Evolutionary conservation across 92 coral and sea anemone genomes (phyloP).

Genomic region (Phenganax marumi): DNA sequence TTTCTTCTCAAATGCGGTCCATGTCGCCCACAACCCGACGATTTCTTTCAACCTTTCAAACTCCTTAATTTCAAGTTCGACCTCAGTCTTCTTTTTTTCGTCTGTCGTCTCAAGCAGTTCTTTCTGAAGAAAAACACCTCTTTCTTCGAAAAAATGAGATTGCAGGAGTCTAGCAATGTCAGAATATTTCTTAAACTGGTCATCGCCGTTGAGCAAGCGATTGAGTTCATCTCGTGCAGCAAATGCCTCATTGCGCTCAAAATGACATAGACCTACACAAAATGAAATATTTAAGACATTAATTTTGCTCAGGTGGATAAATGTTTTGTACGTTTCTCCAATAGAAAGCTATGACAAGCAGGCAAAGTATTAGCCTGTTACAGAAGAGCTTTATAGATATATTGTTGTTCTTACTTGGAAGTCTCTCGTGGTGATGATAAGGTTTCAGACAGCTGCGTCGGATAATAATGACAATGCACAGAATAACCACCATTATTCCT

Average conservation of each 20-base stretch:
- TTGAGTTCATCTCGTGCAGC: neutral
- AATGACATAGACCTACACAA: neutral
- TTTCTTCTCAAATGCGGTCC: neutral
- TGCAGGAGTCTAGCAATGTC: neutral
- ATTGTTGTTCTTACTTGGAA: neutral
- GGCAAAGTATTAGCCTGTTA: neutral
- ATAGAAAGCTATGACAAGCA: neutral
- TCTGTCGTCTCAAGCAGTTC: neutral
- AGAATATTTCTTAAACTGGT: neutral
- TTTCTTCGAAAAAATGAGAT: neutral
- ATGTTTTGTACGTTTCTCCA: too few relatives aligned
- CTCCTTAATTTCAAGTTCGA: neutral
- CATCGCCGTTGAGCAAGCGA: neutral
- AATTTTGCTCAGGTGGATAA: too few relatives aligned
- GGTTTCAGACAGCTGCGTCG: constrained; percentile 9
- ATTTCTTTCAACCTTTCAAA: neutral
- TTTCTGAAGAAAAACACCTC: neutral
- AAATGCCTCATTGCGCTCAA: neutral
- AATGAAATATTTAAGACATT: neutral
- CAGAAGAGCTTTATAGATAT: too few relatives aligned
- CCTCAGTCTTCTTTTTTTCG: neutral
- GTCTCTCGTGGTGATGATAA: neutral
- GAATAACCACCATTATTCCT: neutral
- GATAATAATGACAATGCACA: neutral
- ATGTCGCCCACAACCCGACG: neutral